Evolutionary conservation across 2,113 vertebrate species (phyloP), one percentile per base, ranked within the genome.

Genomic region (Mobula birostris): DNA sequence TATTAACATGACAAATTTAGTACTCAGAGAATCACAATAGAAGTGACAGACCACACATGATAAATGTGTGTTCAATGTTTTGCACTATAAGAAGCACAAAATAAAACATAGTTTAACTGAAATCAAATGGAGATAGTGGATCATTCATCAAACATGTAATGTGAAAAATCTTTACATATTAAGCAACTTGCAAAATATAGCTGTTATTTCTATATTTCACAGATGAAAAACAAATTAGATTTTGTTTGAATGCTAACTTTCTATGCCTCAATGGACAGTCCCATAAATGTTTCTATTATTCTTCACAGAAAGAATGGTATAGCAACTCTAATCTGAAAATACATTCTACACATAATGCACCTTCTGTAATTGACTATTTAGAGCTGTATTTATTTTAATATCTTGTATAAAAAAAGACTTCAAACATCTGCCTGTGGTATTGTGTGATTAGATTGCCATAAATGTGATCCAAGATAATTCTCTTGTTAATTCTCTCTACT

Each of bases 111-210:
- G 78, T 36, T 80, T 80, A 80, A 80, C 78, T 15, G 14, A 80
- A 80, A 40, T 80, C 78, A 80, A 80, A 80, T 36, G 27, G n/a
- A 36, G n/a, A 27, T 32, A 36, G 32, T 79, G 78, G n/a, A 36
- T 79, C 78, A 79, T 80, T 80, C 78, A 80, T 80, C 78, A 80
- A 80, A 32, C 78, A 80, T 6, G 32, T n/a, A 80, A 80, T 80
- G 78, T 32, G 14, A 17, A n/a, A 80, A 80, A 80, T 36, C 32
- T 80, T 36, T 80, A n/a, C 48, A 48, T 40, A 80, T 80, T 80
- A 15, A 80, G 78, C 11, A 14, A 36, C n/a, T 32, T 79, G 32
- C 78, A 79, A 79, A 32, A 32, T 36, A 80, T 80, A 6, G 7
- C 15, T 80, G n/a, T 40, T 14, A 80, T 80, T 80, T 14, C 12